Evolutionary conservation across 2,888 invertebrate species (phyloP).

Genomic region (Pammene fasciana): DNA sequence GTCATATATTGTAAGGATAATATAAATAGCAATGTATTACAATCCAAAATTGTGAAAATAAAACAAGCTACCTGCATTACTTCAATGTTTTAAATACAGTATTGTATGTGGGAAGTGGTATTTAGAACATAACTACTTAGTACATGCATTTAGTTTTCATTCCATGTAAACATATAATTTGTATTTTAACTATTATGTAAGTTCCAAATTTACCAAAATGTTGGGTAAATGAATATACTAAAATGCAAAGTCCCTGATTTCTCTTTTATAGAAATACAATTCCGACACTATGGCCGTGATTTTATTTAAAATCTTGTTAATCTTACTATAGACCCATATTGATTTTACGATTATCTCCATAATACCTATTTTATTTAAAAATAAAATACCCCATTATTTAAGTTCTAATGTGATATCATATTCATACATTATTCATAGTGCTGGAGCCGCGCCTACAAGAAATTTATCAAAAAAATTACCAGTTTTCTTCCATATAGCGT

Average conservation of each 20-base stretch:
- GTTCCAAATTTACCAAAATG: slow-evolving; percentile 22
- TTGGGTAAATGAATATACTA: slow-evolving; percentile 26
- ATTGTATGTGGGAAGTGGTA: slow-evolving; percentile 33
- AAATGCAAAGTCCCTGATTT: slow-evolving; percentile 33
- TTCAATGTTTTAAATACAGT: slow-evolving; percentile 31
- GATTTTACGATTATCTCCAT: too few relatives aligned
- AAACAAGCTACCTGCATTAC: slow-evolving; percentile 33
- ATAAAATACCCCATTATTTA: too few relatives aligned
- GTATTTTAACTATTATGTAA: slow-evolving; percentile 41
- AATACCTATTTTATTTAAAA: too few relatives aligned
- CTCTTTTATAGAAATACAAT: slow-evolving; percentile 39
- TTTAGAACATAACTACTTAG: slow-evolving; percentile 43
- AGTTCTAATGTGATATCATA: too few relatives aligned
- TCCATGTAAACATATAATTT: slow-evolving; percentile 45
- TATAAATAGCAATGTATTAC: slow-evolving; percentile 18
- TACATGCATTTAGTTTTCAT: slow-evolving; percentile 47
- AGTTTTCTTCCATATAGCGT: too few relatives aligned
- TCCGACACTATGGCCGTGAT: slow-evolving; percentile 13
- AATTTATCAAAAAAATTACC: too few relatives aligned
- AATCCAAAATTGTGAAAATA: slow-evolving; percentile 25
- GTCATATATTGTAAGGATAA: slow-evolving; percentile 31
- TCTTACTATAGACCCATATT: too few relatives aligned
- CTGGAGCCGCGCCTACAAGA: too few relatives aligned
- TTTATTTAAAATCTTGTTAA: slow-evolving; percentile 18
- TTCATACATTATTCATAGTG: too few relatives aligned